phyloP scores from a whole-genome alignment of 1,140 invertebrate species.

The Drosophila albomicans region DNA sequence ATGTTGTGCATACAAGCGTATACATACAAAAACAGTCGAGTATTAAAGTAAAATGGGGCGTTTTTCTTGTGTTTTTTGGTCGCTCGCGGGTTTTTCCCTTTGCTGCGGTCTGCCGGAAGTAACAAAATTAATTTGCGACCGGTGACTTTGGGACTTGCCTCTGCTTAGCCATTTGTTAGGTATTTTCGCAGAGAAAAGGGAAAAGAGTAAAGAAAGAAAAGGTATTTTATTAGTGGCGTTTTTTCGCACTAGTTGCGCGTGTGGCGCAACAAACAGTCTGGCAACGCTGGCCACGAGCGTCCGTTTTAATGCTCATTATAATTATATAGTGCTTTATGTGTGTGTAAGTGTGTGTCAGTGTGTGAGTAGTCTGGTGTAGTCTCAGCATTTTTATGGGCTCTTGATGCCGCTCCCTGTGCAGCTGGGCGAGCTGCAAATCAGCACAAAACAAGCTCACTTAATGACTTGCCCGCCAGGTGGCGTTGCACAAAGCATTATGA shows the following conservation, averaged over 20 bases:
- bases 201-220: background rate
- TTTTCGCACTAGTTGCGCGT: slow-evolving; percentile 36
- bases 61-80: slow-evolving; percentile 17
- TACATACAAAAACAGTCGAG: slow-evolving; percentile 7
- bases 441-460: slow-evolving; percentile 80
- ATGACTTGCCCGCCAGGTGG: slow-evolving; percentile 74
- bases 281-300: slow-evolving; percentile 61
- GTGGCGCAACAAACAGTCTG: slow-evolving; percentile 16
- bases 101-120: slow-evolving; percentile 39
- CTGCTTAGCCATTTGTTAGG: slow-evolving; percentile 39
- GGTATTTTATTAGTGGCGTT: slow-evolving; percentile 40
- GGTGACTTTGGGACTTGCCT: slow-evolving; percentile 22
- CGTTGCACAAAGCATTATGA: slow-evolving; percentile 40
- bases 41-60: slow-evolving; percentile 23
- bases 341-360: slow-evolving; percentile 29
- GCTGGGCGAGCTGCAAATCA: slow-evolving; percentile 54
- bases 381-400: slow-evolving; percentile 72
- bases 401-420: slow-evolving; percentile 27
- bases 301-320: slow-evolving; percentile 78
- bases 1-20: slow-evolving; percentile 22
- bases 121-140: slow-evolving; percentile 50
- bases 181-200: slow-evolving; percentile 8
- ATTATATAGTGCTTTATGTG: slow-evolving; percentile 53
- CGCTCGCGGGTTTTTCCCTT: slow-evolving; percentile 16
- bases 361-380: slow-evolving; percentile 28